phyloP scores from a whole-genome alignment of 2,113 vertebrate genomes.

The Microcebus lehilahytsara region DNA sequence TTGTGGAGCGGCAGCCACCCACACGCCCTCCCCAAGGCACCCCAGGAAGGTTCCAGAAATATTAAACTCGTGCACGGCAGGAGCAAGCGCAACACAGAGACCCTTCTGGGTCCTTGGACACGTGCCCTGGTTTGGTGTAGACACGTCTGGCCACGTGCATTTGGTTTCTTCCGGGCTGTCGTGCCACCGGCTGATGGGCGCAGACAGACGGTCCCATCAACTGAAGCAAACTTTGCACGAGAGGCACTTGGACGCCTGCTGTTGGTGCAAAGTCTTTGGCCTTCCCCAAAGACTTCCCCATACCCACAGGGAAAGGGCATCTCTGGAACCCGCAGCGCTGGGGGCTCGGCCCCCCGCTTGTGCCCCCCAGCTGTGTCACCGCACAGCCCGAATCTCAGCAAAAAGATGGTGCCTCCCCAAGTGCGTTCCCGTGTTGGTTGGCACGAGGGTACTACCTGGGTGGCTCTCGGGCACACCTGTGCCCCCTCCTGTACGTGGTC shows the following conservation, averaged over 20 bases:
- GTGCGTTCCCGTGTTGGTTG: fast-evolving
- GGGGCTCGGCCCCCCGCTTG: not conserved
- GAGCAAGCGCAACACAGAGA: fast-evolving
- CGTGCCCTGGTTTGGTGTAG: no score
- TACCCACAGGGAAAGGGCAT: fast-evolving
- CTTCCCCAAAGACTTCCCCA: fast-evolving
- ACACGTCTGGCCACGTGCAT: no score
- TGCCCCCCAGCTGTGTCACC: not conserved
- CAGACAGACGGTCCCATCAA: fast-evolving
- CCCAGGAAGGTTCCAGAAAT: not conserved
- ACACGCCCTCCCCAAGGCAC: not conserved
- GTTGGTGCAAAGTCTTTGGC: not conserved
- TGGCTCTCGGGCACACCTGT: not conserved
- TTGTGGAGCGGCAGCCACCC: no score
- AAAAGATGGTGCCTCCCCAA: fast-evolving
- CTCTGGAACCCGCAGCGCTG: not conserved
- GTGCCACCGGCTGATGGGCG: fast-evolving
- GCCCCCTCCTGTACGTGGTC: not conserved
- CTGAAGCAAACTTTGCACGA: fast-evolving
- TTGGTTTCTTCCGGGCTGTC: not conserved
- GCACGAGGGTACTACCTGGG: fast-evolving
- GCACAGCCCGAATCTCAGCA: not conserved
- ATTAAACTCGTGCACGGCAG: fast-evolving
- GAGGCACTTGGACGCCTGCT: fast-evolving
- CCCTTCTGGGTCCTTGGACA: not conserved